Evolutionary conservation across 2,113 vertebrate genomes (phyloP).

Genomic region (Pica pica): DNA sequence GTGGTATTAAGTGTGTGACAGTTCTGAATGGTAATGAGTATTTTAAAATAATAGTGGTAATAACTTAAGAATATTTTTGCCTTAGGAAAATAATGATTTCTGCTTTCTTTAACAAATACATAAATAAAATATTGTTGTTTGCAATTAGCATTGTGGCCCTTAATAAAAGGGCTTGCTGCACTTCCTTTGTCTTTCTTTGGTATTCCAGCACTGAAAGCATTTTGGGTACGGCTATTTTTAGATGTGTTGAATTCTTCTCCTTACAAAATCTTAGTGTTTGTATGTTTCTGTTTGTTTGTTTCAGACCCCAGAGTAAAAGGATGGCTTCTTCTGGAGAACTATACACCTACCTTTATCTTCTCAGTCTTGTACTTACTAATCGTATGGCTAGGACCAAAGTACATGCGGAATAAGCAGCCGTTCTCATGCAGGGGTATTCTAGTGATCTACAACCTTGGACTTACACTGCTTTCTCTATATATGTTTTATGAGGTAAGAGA

Average conservation of each 20-base stretch:
- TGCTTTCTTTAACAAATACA: not conserved
- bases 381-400: slow-evolving; percentile 93
- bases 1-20: not conserved
- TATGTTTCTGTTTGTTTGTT: slow-evolving; percentile 49
- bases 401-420: slow-evolving; percentile 85
- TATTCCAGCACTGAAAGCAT: not conserved
- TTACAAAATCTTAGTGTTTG: not conserved
- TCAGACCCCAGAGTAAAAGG: slow-evolving; percentile 90
- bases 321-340: slow-evolving; percentile 92
- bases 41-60: not conserved
- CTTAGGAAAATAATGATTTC: not conserved
- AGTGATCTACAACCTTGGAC: slow-evolving; percentile 89
- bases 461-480: slow-evolving; percentile 90
- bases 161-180: not conserved
- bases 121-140: not conserved
- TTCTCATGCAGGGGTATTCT: slow-evolving; percentile 85
- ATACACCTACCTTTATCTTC: slow-evolving; percentile 86
- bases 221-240: not conserved
- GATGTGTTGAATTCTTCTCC: not conserved
- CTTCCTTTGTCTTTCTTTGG: not conserved
- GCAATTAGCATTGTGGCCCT: not conserved
- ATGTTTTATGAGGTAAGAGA: slow-evolving; percentile 93
- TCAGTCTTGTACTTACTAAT: slow-evolving; percentile 88
- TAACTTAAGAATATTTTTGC: not conserved
- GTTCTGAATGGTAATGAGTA: not conserved